phyloP scores from a whole-genome alignment of 1,140 invertebrate species.

The Thalassaphorura encarpata region DNA sequence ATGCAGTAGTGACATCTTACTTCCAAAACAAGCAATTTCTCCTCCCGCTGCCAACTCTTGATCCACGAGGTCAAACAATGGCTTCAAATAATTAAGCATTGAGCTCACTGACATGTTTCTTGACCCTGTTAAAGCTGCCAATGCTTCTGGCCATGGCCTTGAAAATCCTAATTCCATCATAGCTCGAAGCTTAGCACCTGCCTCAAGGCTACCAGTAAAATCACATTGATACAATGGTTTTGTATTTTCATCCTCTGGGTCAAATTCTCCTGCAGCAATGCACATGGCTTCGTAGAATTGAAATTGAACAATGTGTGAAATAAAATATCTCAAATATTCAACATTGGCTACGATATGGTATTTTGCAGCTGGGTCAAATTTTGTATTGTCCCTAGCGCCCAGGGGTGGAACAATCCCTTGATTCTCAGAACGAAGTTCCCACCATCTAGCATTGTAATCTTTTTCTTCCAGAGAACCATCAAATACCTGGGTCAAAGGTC shows the following conservation, averaged over 20 bases:
- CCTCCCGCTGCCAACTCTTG: constrained; percentile 18
- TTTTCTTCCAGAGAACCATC: constrained; percentile 34
- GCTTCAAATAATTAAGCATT: constrained; percentile 34
- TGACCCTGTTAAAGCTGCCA: constrained; percentile 38
- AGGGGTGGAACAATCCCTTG: constrained; percentile 40
- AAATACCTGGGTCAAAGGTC: too few relatives aligned
- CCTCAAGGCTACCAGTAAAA: constrained; percentile 38
- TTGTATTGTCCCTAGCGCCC: constrained; percentile 10
- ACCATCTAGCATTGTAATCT: constrained; percentile 41
- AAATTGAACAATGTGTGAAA: constrained; percentile 41
- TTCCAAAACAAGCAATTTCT: constrained; percentile 31
- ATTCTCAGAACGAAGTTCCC: constrained; percentile 38
- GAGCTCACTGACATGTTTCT: constrained; percentile 38
- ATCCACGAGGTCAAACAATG: constrained; percentile 28
- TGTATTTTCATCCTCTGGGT: constrained; percentile 30
- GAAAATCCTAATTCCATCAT: constrained; percentile 41
- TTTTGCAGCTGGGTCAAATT: constrained; percentile 44
- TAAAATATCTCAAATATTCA: constrained; percentile 43
- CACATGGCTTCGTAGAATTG: constrained; percentile 43
- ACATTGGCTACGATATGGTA: constrained; percentile 42
- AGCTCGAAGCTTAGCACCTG: constrained; percentile 36
- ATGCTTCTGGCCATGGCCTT: constrained; percentile 40
- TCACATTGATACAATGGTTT: constrained; percentile 40
- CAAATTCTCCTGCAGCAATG: constrained; percentile 33
- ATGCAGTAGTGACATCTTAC: constrained; percentile 15